phyloP scores from a whole-genome alignment of 2,888 invertebrate species.

The Brenthis hecate region DNA sequence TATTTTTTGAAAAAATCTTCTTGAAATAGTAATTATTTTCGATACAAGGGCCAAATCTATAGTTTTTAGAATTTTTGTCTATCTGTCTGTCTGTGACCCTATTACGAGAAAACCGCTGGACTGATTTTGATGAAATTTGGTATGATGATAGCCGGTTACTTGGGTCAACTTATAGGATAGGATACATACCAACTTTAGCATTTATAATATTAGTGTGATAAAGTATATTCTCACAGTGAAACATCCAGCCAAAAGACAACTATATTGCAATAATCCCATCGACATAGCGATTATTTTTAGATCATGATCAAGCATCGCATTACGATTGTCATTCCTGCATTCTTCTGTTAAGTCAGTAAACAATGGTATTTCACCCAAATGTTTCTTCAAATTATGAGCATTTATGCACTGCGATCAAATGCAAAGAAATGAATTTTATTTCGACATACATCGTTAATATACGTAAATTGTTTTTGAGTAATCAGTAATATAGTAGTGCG shows the following conservation, averaged over 20 bases:
- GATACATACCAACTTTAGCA: not conserved
- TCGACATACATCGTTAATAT: too few relatives aligned
- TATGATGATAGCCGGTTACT: too few relatives aligned
- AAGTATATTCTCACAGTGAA: conserved; percentile 53
- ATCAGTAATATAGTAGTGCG: too few relatives aligned
- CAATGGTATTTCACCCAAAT: conserved; percentile 53
- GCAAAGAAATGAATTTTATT: not conserved
- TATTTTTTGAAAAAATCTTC: too few relatives aligned
- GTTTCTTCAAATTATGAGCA: conserved; percentile 55
- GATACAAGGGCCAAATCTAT: too few relatives aligned
- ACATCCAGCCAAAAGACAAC: conserved; percentile 62
- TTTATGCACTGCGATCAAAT: conserved; percentile 55
- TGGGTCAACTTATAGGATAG: too few relatives aligned
- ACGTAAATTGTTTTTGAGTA: too few relatives aligned
- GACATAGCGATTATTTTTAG: conserved; percentile 65
- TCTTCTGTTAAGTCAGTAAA: conserved; percentile 18
- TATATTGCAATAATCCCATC: conserved; percentile 63
- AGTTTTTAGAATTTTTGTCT: too few relatives aligned
- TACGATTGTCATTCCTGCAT: conserved; percentile 30
- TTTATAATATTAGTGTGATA: conserved; percentile 24
- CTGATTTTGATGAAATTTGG: too few relatives aligned
- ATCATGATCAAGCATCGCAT: conserved; percentile 62
- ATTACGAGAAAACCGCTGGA: too few relatives aligned
- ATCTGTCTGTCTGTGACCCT: too few relatives aligned
- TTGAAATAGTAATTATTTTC: too few relatives aligned